Base-by-base conservation (phyloP, 2,113 vertebrate genomes). In the Stercorarius parasiticus region DNA sequence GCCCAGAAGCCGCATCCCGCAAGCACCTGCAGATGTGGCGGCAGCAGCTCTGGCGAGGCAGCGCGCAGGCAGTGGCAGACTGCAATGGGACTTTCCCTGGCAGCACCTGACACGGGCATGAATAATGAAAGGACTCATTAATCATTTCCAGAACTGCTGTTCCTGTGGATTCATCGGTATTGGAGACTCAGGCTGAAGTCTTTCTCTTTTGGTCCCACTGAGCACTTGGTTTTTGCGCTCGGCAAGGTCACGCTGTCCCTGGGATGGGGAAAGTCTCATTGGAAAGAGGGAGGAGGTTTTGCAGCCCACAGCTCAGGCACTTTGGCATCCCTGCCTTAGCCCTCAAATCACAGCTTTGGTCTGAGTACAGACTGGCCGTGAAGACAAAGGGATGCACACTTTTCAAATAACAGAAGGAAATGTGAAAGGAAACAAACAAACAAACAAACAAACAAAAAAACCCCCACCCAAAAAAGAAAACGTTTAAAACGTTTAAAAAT, bases 101-200 rank as follows among this genome's bases (percentile, higher is more conserved):
- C 89, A 95, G 80, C 72, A 81, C 89, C 91, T 79, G 93, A 80
- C 84, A 73, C 26, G 5, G 53, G 47, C 82, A 95, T 86, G 80
- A 95, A 93, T 95, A 95, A 95, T 86, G 79, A 85, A 95, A 43
- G 55, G 13, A 22, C 56, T 93, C 79, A 93, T 97, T 69, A 96
- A 96, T 96, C 87, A 95, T 95, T 96, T 92, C 96, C 82, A 79
- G 78, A 74, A 71, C 34, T 67, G 82, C 90, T 77, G 66, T 49
- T 96, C 73, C 76, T 47, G 59, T 38, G 70, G 71, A 92, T 84
- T 86, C 22, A 12, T 73, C 10, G 20, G 23, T 40, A 32, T 38
- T 19, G 45, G 21, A 88, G n/a, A 47, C 15, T 93, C 38, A 4
- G 0, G 6, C 26, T 58, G 64, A 84, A 80, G 53, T 22, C 47